These are phyloP conservation scores for Neomorphus geoffroyi DNA, from an alignment of 2,797 vertebrate species.

Conservation along the genomic window DNA sequence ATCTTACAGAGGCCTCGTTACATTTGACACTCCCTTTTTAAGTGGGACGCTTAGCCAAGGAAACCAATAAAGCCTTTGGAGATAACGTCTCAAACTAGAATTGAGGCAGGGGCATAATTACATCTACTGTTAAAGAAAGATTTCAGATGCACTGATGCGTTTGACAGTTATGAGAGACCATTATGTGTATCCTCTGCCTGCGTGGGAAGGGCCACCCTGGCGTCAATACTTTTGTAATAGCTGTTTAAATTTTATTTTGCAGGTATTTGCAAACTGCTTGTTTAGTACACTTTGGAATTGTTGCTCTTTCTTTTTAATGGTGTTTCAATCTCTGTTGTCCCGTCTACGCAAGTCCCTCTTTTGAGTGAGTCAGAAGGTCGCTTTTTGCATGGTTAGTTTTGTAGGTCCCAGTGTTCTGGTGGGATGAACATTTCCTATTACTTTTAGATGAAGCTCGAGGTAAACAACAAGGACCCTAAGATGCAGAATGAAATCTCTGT, in stretches of 20 bases:
- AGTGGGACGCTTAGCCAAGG: background rate
- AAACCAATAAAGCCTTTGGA: background rate
- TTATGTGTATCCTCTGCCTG: background rate
- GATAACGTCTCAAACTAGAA: background rate
- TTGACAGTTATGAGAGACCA: background rate
- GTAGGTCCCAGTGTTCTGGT: background rate
- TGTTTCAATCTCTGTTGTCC: background rate
- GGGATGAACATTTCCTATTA: background rate
- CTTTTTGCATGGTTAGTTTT: background rate
- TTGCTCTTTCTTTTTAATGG: background rate
- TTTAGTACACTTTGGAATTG: background rate
- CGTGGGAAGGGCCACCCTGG: background rate
- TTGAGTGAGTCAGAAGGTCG: background rate
- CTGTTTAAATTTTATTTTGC: background rate
- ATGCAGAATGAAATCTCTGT: background rate
- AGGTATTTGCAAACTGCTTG: background rate
- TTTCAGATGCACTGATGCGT: background rate
- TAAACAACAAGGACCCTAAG: background rate
- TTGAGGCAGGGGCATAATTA: background rate
- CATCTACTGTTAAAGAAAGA: background rate
- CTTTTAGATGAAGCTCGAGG: background rate
- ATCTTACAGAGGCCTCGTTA: background rate
- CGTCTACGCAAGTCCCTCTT: background rate
- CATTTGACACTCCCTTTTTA: background rate
- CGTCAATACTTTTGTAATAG: background rate